These are phyloP conservation scores for Polyodon spathula DNA, from an alignment of 2,113 vertebrate genomes.

Conservation along the genomic window DNA sequence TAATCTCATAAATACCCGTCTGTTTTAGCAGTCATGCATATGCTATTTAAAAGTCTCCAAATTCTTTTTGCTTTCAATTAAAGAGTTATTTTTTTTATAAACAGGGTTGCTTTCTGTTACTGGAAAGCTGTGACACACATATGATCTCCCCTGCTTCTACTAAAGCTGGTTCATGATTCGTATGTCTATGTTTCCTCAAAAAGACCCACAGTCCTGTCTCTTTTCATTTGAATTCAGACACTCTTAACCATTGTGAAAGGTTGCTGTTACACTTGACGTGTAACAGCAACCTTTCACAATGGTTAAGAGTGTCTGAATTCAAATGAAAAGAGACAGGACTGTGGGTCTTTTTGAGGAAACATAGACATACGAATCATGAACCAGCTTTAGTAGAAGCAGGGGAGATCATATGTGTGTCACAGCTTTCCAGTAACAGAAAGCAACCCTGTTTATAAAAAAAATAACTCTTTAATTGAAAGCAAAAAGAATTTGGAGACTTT, in stretches of 20 bases:
- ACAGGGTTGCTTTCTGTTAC: too few species aligned
- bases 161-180: background rate
- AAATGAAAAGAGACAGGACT: conserved; percentile 5
- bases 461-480: too few species aligned
- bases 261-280: conserved; percentile 58
- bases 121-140: too few species aligned
- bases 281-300: conserved; percentile 37
- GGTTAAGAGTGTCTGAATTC: background rate
- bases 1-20: too few species aligned
- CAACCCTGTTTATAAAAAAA: too few species aligned
- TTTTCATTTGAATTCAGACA: background rate
- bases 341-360: background rate
- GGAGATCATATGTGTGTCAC: too few species aligned
- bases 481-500: too few species aligned
- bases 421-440: too few species aligned
- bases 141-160: background rate
- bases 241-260: background rate
- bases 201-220: background rate
- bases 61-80: too few species aligned
- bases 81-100: too few species aligned
- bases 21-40: too few species aligned
- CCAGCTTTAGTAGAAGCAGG: background rate
- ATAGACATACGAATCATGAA: background rate
- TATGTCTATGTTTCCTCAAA: background rate
- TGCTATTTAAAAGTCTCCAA: too few species aligned